Percentiles rank a stretch among this genome's conserved stretches.
Conservation (phyloP, 2,113 vertebrate species). For the Egretta garzetta region DNA sequence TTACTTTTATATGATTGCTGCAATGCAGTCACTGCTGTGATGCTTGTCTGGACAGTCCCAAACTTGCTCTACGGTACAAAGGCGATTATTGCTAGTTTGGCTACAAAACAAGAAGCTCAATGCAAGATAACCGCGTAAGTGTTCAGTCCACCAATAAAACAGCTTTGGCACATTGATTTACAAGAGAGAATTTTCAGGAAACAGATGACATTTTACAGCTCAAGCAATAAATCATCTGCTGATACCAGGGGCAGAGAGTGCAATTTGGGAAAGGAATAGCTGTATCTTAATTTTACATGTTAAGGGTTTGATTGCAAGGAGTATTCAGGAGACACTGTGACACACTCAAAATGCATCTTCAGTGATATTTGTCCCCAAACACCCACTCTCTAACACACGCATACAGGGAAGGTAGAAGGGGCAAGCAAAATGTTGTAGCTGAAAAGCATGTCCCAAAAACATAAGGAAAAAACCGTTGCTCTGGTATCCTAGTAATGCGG, state of each 20-base stretch:
- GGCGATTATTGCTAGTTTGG: background rate
- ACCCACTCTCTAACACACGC: background rate
- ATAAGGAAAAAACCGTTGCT: background rate
- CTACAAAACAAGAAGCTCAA: background rate
- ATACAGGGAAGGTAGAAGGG: background rate
- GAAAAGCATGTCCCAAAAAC: background rate
- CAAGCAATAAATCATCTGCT: background rate
- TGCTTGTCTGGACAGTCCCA: background rate
- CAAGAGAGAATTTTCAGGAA: background rate
- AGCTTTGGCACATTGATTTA: background rate
- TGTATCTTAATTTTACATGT: background rate
- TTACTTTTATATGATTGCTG: accelerated
- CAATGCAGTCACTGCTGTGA: background rate
- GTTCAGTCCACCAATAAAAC: background rate
- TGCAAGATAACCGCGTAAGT: accelerated
- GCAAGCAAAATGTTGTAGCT: accelerated
- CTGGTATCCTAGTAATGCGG: background rate
- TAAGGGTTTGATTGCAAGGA: background rate
- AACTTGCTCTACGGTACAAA: background rate
- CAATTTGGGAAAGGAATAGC: background rate
- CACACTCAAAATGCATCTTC: background rate
- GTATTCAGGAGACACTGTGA: background rate
- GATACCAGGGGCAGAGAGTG: background rate
- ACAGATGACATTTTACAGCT: background rate
- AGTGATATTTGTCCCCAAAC: background rate